Evolutionary conservation across 2,113 vertebrate species (phyloP).

Genomic region (Archocentrus centrarchus): DNA sequence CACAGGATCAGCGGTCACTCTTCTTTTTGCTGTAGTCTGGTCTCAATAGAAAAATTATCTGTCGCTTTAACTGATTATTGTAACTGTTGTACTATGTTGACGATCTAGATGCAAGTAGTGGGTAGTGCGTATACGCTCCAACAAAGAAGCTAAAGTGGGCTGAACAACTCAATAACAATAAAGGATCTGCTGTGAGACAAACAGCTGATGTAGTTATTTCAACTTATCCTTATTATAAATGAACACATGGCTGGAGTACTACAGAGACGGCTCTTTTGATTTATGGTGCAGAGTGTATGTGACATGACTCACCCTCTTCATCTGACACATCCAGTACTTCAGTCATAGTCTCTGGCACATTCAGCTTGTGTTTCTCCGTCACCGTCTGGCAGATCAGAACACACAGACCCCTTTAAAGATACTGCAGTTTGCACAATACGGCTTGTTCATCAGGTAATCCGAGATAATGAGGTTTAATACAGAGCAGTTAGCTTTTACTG

Average conservation of each 20-base stretch:
- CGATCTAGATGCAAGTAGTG: too few species aligned
- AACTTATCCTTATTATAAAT: not conserved
- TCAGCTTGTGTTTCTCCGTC: constrained; percentile 98
- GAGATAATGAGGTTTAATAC: accelerated
- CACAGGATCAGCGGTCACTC: not conserved
- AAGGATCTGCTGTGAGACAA: not conserved
- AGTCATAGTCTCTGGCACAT: constrained; percentile 98
- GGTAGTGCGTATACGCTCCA: accelerated
- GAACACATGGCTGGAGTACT: not conserved
- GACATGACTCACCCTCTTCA: constrained; percentile 90
- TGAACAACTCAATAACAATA: not conserved
- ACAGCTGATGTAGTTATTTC: not conserved
- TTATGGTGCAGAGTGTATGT: not conserved
- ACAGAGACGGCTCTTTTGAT: too few species aligned
- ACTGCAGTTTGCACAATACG: not conserved
- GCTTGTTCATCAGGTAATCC: not conserved
- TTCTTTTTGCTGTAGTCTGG: too few species aligned
- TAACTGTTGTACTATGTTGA: not conserved
- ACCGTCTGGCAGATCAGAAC: constrained; percentile 83
- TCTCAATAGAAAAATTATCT: not conserved
- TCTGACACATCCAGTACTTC: constrained; percentile 98
- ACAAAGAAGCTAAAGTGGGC: not conserved
- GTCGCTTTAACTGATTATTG: not conserved
- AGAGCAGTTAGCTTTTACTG: not conserved
- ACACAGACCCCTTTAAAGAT: accelerated